Evolutionary conservation across 2,888 invertebrate species (phyloP), one percentile per base, ranked within the genome.

Genomic region (Melikaiella ostensackeni): DNA sequence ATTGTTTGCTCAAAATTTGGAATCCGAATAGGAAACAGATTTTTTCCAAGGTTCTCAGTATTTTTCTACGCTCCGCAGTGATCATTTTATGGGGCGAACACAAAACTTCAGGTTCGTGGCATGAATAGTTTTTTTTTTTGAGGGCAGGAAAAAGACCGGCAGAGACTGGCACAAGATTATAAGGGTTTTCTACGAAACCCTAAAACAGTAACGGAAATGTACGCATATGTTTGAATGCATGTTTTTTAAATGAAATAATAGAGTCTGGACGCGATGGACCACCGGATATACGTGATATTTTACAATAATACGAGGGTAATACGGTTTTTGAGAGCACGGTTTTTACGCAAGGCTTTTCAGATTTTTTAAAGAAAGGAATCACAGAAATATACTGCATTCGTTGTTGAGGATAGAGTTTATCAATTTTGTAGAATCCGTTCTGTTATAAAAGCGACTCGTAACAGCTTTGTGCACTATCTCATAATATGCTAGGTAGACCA

Each of bases 261-360:
- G 4, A 30, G 4, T 30, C 30, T 30, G 30, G 4, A 4, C 30
- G 4, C 30, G 30, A 30, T 30, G 30, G 30, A 30, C 30, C 30
- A 30, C 30, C 30, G 4, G 30, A 30, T 30, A 30, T 30, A 30
- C 2, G 4, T 4, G 30, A 30, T 77, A n/a, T 75, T 27, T 24
- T 75, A 16, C 66, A 77, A 66, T 27, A 63, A 57, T 75, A 77
- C 55, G 74, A 74, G n/a, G 66, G 64, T 7, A 77, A 55, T 38
- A 61, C 21, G 8, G 35, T 62, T 59, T 66, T 77, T 46, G 59
- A 57, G 2, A 66, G 64, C 5, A 35, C 74, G 6, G 77, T 75
- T 35, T 33, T 75, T 13, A 64, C 77, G 19, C 64, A 75, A 66
- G 77, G 59, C 42, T 77, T 74, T 75, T 75, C 77, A 77, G 46